Conservation (phyloP, 2,888 invertebrate species). For the Stenolophus ochropezus region DNA sequence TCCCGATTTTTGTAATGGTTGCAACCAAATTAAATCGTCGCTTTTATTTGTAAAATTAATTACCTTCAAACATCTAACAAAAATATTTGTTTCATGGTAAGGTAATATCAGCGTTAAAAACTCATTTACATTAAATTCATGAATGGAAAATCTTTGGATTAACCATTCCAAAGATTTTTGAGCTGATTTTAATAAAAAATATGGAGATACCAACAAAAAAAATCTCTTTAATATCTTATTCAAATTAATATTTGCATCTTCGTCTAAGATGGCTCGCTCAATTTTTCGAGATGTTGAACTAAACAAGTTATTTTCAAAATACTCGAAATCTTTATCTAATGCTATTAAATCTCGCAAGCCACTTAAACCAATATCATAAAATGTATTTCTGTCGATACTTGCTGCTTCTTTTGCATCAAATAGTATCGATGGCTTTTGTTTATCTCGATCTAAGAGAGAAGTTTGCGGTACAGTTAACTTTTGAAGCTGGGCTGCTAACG, state of each 20-base stretch:
- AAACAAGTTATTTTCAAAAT: constrained; percentile 86
- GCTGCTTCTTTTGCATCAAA: constrained; percentile 95
- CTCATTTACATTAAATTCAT: constrained; percentile 89
- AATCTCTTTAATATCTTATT: constrained; percentile 86
- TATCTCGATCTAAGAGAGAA: constrained; percentile 78
- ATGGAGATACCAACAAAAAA: constrained; percentile 88
- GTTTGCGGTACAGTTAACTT: constrained; percentile 87
- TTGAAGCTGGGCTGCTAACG: constrained; percentile 86
- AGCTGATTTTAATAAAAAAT: constrained; percentile 87
- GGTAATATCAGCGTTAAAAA: constrained; percentile 89
- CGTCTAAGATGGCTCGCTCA: constrained; percentile 86
- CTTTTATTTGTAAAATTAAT: constrained; percentile 78
- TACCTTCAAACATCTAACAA: constrained; percentile 87
- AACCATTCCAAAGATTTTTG: constrained; percentile 98
- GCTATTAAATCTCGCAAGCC: constrained; percentile 89
- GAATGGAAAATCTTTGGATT: constrained; percentile 90
- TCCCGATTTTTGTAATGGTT: constrained; percentile 83
- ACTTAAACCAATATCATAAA: constrained; percentile 89
- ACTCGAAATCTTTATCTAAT: constrained; percentile 82
- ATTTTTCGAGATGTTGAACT: constrained; percentile 84
- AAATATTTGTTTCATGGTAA: constrained; percentile 94
- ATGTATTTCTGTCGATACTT: constrained; percentile 86
- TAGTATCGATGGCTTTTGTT: constrained; percentile 86
- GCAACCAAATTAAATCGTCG: constrained; percentile 87
- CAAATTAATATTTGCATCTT: constrained; percentile 84